Evolutionary conservation across 35 echinoderm and acorn worm genomes (phyloP), one percentile per base, ranked within the genome.

Genomic region (Patiria miniata): DNA sequence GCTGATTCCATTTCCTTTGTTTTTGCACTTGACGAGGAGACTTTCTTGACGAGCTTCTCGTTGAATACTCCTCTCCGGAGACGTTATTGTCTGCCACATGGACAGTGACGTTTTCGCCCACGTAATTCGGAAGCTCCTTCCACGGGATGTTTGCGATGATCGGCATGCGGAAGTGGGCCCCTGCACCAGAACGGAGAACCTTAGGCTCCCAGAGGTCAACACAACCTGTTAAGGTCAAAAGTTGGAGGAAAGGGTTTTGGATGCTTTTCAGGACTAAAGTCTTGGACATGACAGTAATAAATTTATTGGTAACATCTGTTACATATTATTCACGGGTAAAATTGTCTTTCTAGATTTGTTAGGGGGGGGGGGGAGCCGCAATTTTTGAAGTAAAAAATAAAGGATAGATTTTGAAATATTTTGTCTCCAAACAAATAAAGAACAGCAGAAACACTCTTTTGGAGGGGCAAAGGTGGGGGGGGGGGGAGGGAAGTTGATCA

Each of bases 141-240:
- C 91, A 97, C 14, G 55, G 32, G 12, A 93, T 77, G 54, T 86
- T 88, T 36, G 55, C 59, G 51, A 85, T 85, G 81, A 97, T 88
- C 51, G 92, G 88, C 12, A 82, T 77, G 22, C 85, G 82, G 83
- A 97, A 97, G 61, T 97, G 95, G 39, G 95, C 95, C 0, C 95
- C 95, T 53, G 88, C 92, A 1, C 88, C 95, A 15, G 95, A 87
- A 8, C 95, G 91, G 2, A 97, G 77, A 36, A 97, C 95, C 81
- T 97, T 97, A 55, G 88, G 91, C 34, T 97, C 90, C 95, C 95
- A 97, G 56, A 94, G 89, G 81, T 97, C 95, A 42, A 97, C 95
- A 87, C 95, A 97, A 39, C 95, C 95, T 97, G 40, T 3, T 60
- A 26, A n/a, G 14, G 42, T 42, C 12, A 80, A 80, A 73, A 5